Conservation (phyloP, 2,797 vertebrate species). For the Rhynchotus rufescens region DNA sequence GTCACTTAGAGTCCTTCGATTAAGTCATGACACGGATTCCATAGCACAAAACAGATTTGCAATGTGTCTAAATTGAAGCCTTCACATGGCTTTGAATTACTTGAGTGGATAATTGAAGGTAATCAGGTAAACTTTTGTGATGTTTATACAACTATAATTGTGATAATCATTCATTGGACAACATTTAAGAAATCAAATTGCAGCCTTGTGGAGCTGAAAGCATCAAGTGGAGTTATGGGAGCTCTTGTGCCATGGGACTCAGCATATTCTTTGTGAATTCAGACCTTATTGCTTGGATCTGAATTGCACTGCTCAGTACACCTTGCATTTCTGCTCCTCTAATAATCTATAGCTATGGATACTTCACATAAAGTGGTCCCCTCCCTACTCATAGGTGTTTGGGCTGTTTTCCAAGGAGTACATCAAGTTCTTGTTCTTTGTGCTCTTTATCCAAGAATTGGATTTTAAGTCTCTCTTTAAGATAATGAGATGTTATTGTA, state of each 20-base stretch:
- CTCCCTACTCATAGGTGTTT: background rate
- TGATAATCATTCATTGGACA: conserved; percentile 28
- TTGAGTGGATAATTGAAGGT: conserved; percentile 20
- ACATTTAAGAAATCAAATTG: background rate
- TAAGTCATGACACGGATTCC: conserved; percentile 17
- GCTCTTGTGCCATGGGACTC: background rate
- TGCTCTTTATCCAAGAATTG: background rate
- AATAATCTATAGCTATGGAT: background rate
- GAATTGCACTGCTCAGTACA: background rate
- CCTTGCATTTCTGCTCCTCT: background rate
- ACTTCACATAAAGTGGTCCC: background rate
- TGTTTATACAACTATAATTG: conserved; percentile 30
- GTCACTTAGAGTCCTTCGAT: conserved; percentile 4
- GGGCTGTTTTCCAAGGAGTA: background rate
- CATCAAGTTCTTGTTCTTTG: background rate
- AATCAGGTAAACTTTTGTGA: conserved; percentile 37
- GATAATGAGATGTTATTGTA: background rate
- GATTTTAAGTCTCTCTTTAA: background rate
- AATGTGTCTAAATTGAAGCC: background rate
- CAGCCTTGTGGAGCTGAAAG: background rate
- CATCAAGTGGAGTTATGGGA: background rate
- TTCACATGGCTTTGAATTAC: background rate
- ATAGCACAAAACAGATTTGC: background rate
- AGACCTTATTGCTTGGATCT: background rate
- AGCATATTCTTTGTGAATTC: fast-evolving